Base-by-base conservation (phyloP, 2,888 invertebrate species). In the Lasioglossum oenotherae region DNA sequence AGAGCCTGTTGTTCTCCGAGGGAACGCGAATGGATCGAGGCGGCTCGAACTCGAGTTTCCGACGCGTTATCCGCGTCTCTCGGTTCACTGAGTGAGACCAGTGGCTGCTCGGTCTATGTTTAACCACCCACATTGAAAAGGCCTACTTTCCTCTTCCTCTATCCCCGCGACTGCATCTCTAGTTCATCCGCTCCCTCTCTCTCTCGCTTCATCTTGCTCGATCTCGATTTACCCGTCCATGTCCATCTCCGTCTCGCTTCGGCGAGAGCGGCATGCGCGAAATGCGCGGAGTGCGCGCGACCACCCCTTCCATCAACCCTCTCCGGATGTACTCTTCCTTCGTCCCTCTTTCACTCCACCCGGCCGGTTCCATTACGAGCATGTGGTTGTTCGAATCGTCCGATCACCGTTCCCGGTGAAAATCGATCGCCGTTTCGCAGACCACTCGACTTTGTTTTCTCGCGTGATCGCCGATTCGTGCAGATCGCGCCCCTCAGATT, bases 211-310 rank as follows among this genome's bases (percentile, higher is more conserved):
- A 35, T n/a, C 53, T 38, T 49, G 27, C 64, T 31, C 27, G n/a
- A 64, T 64, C 64, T 64, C 31, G 2, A 64, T 64, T 31, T 31
- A 31, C 19, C 64, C 64, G 35, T 64, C n/a, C 31, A 19, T 38
- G 38, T 53, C 27, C 73, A 19, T 74, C 57, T 67, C 71, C 44
- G 10, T 78, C 41, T 78, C 78, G 80, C 74, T 79, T 31, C 35
- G 44, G 46, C 41, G 69, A 35, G 53, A 74, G 31, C 84, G 80
- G 82, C 90, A 90, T 89, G 91, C 90, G 91, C 91, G 57, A n/a
- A 57, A 23, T 88, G 91, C 90, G 91, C 91, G 81, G 85, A 87
- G 87, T 78, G 83, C 82, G 80, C 81, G 69, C 53, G 82, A 46
- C 81, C 78, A 64, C 71, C 78, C 83, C 79, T 75, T 72, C 72